A percentile compares a stretch with the other conserved stretches of the same genome.
phyloP scores from a whole-genome alignment of 2,888 invertebrate species.

The Reticulitermes lucifugus region DNA sequence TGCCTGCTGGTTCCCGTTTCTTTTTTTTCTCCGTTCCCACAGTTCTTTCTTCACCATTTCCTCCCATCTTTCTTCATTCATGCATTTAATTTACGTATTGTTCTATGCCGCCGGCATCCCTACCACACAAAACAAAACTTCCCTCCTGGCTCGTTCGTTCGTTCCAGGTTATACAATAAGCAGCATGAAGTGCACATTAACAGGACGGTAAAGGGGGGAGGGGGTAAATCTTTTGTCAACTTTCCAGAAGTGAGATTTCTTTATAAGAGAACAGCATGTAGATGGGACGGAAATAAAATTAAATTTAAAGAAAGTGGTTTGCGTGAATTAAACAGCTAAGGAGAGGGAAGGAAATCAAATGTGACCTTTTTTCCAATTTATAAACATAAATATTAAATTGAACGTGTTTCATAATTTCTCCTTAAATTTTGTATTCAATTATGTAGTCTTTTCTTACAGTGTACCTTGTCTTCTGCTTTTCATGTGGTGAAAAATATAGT shows the following conservation, averaged over 20 bases:
- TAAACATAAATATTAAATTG: not conserved
- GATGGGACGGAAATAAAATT: not conserved
- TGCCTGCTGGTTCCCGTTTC: not conserved
- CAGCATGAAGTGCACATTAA: conserved; percentile 12
- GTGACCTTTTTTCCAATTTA: conserved; percentile 4
- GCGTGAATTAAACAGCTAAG: not conserved
- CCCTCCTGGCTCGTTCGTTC: not conserved
- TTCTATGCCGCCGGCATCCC: not conserved
- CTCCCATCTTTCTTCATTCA: not conserved
- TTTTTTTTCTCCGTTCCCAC: not conserved
- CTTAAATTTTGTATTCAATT: not conserved
- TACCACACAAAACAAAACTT: conserved; percentile 21
- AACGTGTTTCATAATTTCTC: conserved; percentile 7
- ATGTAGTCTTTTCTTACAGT: not conserved
- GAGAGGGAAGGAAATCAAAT: not conserved
- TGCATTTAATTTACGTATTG: not conserved
- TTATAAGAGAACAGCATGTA: not conserved
- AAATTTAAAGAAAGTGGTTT: not conserved
- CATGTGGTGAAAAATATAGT: not conserved
- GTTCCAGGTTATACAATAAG: conserved; percentile 14
- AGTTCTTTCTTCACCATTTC: not conserved
- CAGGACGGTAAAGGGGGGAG: not conserved
- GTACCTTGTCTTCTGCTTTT: conserved; percentile 1
- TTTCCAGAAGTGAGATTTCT: conserved; percentile 4
- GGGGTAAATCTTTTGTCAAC: conserved; percentile 7